Base-by-base conservation (phyloP, 2,113 vertebrate species). In the Pycnonotus jocosus region DNA sequence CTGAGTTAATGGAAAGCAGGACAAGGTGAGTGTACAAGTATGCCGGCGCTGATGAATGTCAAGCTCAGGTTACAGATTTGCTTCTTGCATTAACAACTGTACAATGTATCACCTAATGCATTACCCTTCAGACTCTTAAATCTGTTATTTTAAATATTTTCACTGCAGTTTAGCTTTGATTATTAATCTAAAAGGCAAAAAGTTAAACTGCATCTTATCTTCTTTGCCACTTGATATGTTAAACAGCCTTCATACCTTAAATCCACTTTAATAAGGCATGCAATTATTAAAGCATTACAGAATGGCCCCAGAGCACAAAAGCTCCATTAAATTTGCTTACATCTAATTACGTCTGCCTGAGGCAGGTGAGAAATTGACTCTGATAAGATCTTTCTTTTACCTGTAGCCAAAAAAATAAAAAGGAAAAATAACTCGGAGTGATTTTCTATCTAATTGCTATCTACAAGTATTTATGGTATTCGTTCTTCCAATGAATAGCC, bases 371-470 rank as follows among this genome's bases (percentile, higher is more conserved):
- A 98, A 99, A 98, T 98, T 98, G 97, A 98, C 88, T 96, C 95
- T 90, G 98, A 98, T 98, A 99, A 98, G 97, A 99, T 98, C 98
- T 98, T 97, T 97, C 97, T 97, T 98, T 98, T 98, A 98, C 98
- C 97, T 98, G 97, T 98, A 98, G 97, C 97, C 98, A 96, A 97
- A 97, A 97, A 95, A 79, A 87, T 51, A 87, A 69, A 88, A 88
- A 73, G 18, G 20, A 60, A 69, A 92, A 93, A 89, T 66, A 70
- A 69, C 60, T 68, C 15, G 0, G 60, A 93, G 83, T 87, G 96
- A 96, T 98, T 98, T 98, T 95, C 95, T 97, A 97, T 98, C 96
- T 98, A 98, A 98, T 98, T 98, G 98, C 97, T 97, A 98, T 97
- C 97, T 98, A 97, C 96, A 98, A 98, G 97, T 98, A 98, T 98